Percentiles rank a stretch among this genome's conserved stretches.
Conservation (phyloP, 2,113 vertebrate species). For the Mungos mungo region DNA sequence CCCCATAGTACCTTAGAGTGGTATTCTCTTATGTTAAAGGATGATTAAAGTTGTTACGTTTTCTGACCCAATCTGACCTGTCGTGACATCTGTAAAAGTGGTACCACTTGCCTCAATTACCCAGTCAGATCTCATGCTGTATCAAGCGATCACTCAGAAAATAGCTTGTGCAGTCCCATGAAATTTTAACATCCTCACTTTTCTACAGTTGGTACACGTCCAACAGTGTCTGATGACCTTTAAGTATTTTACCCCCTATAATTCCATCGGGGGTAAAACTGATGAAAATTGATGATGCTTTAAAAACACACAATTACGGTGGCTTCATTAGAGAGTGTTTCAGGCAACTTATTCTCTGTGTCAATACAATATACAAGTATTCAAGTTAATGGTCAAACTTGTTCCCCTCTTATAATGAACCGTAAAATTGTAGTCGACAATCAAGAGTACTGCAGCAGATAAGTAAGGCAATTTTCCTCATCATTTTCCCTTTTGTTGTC, state of each 20-base stretch:
- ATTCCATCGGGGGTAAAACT: conserved; percentile 77
- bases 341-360: conserved; percentile 72
- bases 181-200: conserved; percentile 76
- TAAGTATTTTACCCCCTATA: conserved; percentile 72
- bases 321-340: conserved; percentile 81
- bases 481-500: conserved; percentile 86
- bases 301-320: conserved; percentile 81
- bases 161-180: conserved; percentile 62
- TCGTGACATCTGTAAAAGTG: conserved; percentile 18
- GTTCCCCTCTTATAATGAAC: conserved; percentile 84
- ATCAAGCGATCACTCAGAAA: conserved; percentile 70
- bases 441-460: conserved; percentile 83
- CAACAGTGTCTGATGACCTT: conserved; percentile 78
- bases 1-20: background rate
- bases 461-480: conserved; percentile 86
- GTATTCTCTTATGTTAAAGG: background rate
- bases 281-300: conserved; percentile 82
- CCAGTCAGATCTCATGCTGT: conserved; percentile 41
- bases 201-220: conserved; percentile 42
- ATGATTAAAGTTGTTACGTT: background rate
- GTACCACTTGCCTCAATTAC: conserved; percentile 68
- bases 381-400: conserved; percentile 78
- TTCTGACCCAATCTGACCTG: conserved; percentile 40
- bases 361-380: conserved; percentile 79
- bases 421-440: conserved; percentile 84